Base-by-base conservation (phyloP, 92 coral and sea anemone species). In the Zoanthus sansibaricus region DNA sequence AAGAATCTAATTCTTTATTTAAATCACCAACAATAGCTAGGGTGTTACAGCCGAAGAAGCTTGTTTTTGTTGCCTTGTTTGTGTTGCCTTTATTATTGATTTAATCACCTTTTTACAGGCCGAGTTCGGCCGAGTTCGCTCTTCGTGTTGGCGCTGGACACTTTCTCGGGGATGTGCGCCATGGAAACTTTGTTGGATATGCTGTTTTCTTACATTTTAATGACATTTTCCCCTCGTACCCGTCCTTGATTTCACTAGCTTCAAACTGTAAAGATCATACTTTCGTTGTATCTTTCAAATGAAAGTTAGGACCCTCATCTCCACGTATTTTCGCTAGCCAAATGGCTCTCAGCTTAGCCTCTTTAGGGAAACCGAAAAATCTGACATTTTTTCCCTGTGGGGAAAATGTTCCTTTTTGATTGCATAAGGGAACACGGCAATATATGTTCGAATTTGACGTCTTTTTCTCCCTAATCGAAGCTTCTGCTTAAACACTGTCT, bases 91-190 rank as follows among this genome's bases (percentile, higher is more conserved):
- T 74, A 12, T 83, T 49, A 6, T 49, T 11, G 21, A 48, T 21
- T 55, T 4, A 8, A 25, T 12, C 25, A 7, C 71, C 71, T 71
- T 45, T 71, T 21, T 20, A 64, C 56, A 16, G 30, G 74, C 56
- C 72, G 32, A 5, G 56, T 66, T 79, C 25, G 25, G 75, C 56
- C 37, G 59, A 20, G 72, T 51, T 25, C 45, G 75, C 16, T 45
- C 75, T 86, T 80, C 73, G n/a, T 78, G 73, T 56, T 73, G 73
- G 25, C 25, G 25, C 25, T 25, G 25, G 25, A 25, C 25, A 0
- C 25, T 25, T 25, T 37, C 82, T 84, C 8, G 82, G 88, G 16
- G 88, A 84, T 5, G 82, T 84, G 54, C 82, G 88, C 88, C 88
- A 84, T 15, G 10, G 9, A 72, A 84, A 73, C 73, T 84, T 84